These are phyloP conservation scores for Palythoa grandis DNA, from an alignment of 92 coral and sea anemone species.

Conservation along the genomic window DNA sequence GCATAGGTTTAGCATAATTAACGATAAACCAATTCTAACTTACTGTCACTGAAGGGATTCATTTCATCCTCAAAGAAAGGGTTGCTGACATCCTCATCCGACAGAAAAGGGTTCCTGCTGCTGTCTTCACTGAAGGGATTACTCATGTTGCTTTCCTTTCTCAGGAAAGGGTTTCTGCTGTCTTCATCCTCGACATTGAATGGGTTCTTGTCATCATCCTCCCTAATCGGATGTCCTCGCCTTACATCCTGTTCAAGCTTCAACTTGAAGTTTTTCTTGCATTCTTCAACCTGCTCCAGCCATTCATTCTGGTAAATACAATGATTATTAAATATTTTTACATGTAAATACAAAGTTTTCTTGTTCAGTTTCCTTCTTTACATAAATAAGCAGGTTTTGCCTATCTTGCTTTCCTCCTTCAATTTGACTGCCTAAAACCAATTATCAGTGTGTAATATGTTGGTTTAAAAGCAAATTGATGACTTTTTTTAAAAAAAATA, in stretches of 20 bases:
- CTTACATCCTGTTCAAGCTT: conserved; percentile 86
- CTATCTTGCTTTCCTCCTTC: too few relatives aligned
- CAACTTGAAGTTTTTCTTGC: conserved; percentile 84
- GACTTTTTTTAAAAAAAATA: too few relatives aligned
- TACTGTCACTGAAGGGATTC: conserved; percentile 50
- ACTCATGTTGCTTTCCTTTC: conserved; percentile 8
- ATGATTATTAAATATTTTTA: background rate
- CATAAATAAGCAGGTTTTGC: too few relatives aligned
- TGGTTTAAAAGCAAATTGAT: too few relatives aligned
- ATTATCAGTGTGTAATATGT: too few relatives aligned
- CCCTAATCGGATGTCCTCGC: conserved; percentile 36
- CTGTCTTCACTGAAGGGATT: conserved; percentile 44
- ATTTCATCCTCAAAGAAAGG: conserved; percentile 73
- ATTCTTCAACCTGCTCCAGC: conserved; percentile 88
- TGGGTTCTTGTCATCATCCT: conserved; percentile 15
- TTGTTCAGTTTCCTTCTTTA: background rate
- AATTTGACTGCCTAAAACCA: too few relatives aligned
- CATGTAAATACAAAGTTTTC: background rate
- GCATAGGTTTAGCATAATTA: too few relatives aligned
- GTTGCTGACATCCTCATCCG: conserved; percentile 64
- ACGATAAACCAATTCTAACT: conserved; percentile 1
- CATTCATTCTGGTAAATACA: conserved; percentile 77
- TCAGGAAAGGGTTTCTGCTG: conserved; percentile 47
- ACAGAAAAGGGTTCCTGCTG: conserved; percentile 56
- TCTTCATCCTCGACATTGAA: conserved; percentile 42